Evolutionary conservation across 2,797 vertebrate genomes (phyloP).

Genomic region (Zalophus californianus): DNA sequence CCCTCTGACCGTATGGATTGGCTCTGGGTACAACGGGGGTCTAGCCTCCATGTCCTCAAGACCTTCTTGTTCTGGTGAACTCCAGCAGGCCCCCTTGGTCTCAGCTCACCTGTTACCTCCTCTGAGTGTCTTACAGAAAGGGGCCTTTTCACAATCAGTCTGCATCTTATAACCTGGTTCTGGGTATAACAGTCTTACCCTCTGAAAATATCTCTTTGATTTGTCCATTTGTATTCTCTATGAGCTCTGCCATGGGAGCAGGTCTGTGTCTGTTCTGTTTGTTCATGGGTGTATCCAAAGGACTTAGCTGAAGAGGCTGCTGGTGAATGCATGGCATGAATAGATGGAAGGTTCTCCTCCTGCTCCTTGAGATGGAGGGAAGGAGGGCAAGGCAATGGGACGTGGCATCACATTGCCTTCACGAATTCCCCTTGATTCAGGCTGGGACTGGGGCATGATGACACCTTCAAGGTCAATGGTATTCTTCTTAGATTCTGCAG

Average conservation of each 20-base stretch:
- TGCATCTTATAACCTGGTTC: rapidly evolving
- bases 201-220: background rate
- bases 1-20: rapidly evolving
- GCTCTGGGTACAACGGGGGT: background rate
- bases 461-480: background rate
- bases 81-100: background rate
- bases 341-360: background rate
- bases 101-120: background rate
- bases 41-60: background rate
- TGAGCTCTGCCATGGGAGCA: background rate
- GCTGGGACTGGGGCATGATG: background rate
- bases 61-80: background rate
- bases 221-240: background rate
- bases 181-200: rapidly evolving
- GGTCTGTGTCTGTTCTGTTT: too few relatives aligned
- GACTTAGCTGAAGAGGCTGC: too few relatives aligned
- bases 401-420: rapidly evolving
- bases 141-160: background rate
- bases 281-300: rapidly evolving
- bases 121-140: background rate
- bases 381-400: background rate
- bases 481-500: background rate
- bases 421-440: rapidly evolving
- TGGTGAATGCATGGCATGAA: rapidly evolving
- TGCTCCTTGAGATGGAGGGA: rapidly evolving